Base-by-base conservation (phyloP, 2,113 vertebrate species). In the Xenopus borealis region DNA sequence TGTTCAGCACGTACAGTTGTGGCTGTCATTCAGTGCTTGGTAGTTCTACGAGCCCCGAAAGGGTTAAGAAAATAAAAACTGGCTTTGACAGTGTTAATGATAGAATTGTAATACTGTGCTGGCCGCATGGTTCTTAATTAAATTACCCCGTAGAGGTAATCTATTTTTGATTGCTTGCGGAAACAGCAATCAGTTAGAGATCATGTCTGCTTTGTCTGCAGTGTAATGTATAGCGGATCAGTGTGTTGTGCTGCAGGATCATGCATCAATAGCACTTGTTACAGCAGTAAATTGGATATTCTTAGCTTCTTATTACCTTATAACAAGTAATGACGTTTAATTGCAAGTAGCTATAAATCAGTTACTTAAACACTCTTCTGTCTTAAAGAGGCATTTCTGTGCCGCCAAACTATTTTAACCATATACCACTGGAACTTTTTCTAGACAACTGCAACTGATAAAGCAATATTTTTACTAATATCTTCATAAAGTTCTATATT, bases 131-230 rank as follows among this genome's bases (percentile, higher is more conserved):
- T 55, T 76, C 73, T 76, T 76, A 76, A 76, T 76, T 76, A 76
- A 69, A 76, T 76, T 62, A 76, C 73, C 53, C 66, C 69, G 58
- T 63, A 76, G 73, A 76, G 73, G 73, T 76, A 76, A 76, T 76
- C 73, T 76, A 69, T 76, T 76, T 69, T 69, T 76, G 73, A 76
- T 76, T 76, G 73, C 66, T 69, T 63, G 59, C 47, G 73, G 73
- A 76, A 76, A 69, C 73, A 69, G 73, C 69, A 76, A 76, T 76
- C 73, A 76, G 66, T 76, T 69, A 68, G 58, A 76, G 73, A 76
- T 76, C 73, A 57, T 69, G 73, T 76, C 58, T 53, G 72, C 66
- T 75, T 75, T 75, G 72, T 75, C 72, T 75, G 68, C 59, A 45
- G 66, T 23, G 72, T 75, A 75, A 75, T 69, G 62, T 75, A 76